Evolutionary conservation across 1,140 invertebrate genomes (phyloP), one percentile per base, ranked within the genome.

Genomic region (Dendrolimus punctatus): DNA sequence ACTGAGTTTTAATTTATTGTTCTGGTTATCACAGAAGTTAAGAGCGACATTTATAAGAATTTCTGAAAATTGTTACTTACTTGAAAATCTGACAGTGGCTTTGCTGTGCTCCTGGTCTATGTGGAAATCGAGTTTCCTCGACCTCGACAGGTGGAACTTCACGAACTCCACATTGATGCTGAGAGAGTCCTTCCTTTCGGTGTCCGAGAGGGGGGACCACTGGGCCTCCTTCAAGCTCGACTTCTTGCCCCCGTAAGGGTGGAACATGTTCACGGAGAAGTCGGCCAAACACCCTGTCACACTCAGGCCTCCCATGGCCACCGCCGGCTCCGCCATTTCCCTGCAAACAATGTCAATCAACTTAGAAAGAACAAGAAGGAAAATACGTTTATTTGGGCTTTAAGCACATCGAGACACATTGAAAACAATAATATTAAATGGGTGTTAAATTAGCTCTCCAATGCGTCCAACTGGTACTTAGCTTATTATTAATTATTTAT

Each of bases 131-230:
- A 95, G 83, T 83, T 96, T 97, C 43, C 95, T 88, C 49, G 94
- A 95, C 58, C 97, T 87, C 0, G 96, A 97, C 8, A 99, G 90
- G 80, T 98, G 96, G 66, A 99, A 95, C 81, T 98, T 98, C 4
- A 99, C 96, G 84, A 98, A 99, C 83, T 99, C 97, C 0, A 99
- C 96, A 80, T 98, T 98, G 8, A 99, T 94, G 74, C 95, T 98
- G 6, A 99, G 87, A 0, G 97, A 98, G 88, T 99, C 97, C 81
- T 98, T 98, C 10, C 97, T 89, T 72, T 98, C 96, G 58, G 93
- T 93, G 68, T 98, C 96, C 1, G 94, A 92, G 5, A 96, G 85
- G 0, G 95, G 95, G 5, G 94, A 95, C 92, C 95, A 96, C 70
- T 95, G 94, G 0, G 92, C 90, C 80, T 95, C 94, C 81, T 95